A percentile compares a stretch with the other conserved stretches of the same genome.
These are phyloP conservation scores for Chaunax sp. DNA, from an alignment of 2,797 vertebrate genomes.

Conservation along the genomic window DNA sequence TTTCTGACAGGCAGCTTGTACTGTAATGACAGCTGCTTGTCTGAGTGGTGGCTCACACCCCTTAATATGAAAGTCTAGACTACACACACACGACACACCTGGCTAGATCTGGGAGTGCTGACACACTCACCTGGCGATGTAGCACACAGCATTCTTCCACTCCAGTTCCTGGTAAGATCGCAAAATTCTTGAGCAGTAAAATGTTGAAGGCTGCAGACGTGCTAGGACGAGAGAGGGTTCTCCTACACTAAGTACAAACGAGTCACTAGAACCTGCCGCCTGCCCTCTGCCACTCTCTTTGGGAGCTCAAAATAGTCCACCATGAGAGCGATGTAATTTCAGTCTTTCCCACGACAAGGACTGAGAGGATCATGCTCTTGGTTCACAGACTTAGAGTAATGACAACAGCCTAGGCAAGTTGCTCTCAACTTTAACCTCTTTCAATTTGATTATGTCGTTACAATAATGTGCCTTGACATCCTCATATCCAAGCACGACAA, in stretches of 20 bases:
- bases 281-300: conserved; percentile 85
- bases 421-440: conserved; percentile 25
- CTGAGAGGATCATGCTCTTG: conserved; percentile 68
- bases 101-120: conserved; percentile 57
- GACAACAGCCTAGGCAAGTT: conserved; percentile 66
- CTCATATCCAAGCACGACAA: conserved; percentile 13
- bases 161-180: conserved; percentile 67
- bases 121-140: conserved; percentile 84
- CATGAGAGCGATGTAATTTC: conserved; percentile 88
- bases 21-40: conserved; percentile 63
- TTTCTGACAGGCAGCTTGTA: conserved; percentile 25
- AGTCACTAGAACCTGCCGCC: conserved; percentile 81
- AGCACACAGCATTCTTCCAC: conserved; percentile 84
- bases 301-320: conserved; percentile 88
- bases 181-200: conserved; percentile 64
- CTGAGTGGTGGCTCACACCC: conserved; percentile 34
- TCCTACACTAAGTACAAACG: conserved; percentile 74
- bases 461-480: conserved; percentile 16
- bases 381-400: conserved; percentile 66
- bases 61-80: conserved; percentile 50
- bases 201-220: conserved; percentile 67
- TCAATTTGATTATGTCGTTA: conserved; percentile 36
- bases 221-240: conserved; percentile 70
- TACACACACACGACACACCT: conserved; percentile 63
- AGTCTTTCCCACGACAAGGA: conserved; percentile 86